phyloP scores from a whole-genome alignment of 2,888 invertebrate genomes.

The Chalcosyrphus nemorum region DNA sequence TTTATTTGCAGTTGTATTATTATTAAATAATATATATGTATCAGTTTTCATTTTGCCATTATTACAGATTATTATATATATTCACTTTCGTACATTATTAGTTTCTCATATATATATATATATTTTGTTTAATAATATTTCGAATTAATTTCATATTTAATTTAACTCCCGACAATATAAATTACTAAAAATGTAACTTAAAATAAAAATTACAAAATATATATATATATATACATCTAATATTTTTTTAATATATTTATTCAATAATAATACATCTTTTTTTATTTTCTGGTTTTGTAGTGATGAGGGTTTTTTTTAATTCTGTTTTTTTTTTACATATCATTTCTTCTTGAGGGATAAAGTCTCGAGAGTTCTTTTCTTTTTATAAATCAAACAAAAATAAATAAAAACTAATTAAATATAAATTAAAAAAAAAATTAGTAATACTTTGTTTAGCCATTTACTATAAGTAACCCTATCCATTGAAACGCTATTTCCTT shows the following conservation, averaged over 20 bases:
- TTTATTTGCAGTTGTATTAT: slow-evolving; percentile 69
- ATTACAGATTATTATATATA: slow-evolving; percentile 50
- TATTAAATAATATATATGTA: slow-evolving; percentile 68
- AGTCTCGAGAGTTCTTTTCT: slow-evolving; percentile 45
- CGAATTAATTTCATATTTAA: slow-evolving; percentile 72
- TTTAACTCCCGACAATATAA: slow-evolving; percentile 52
- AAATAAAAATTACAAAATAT: slow-evolving; percentile 51
- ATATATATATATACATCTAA: slow-evolving; percentile 50
- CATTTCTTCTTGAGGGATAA: slow-evolving; percentile 61
- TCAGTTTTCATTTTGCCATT: slow-evolving; percentile 34
- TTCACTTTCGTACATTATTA: slow-evolving; percentile 77
- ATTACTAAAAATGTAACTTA: slow-evolving; percentile 30
- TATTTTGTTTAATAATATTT: slow-evolving; percentile 73
- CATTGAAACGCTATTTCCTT: slow-evolving; percentile 57
- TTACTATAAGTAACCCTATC: slow-evolving; percentile 48
- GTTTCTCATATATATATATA: slow-evolving; percentile 65
- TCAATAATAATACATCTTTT: slow-evolving; percentile 69
- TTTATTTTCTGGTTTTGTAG: background rate
- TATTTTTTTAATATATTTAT: slow-evolving; percentile 64
- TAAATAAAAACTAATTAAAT: background rate
- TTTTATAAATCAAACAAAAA: background rate
- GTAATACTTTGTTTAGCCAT: slow-evolving; percentile 35
- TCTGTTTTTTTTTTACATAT: slow-evolving; percentile 40
- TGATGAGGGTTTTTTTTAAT: slow-evolving; percentile 45
- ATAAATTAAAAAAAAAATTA: background rate